phyloP scores from a whole-genome alignment of 2,797 vertebrate species.

The Propithecus perrieri region DNA sequence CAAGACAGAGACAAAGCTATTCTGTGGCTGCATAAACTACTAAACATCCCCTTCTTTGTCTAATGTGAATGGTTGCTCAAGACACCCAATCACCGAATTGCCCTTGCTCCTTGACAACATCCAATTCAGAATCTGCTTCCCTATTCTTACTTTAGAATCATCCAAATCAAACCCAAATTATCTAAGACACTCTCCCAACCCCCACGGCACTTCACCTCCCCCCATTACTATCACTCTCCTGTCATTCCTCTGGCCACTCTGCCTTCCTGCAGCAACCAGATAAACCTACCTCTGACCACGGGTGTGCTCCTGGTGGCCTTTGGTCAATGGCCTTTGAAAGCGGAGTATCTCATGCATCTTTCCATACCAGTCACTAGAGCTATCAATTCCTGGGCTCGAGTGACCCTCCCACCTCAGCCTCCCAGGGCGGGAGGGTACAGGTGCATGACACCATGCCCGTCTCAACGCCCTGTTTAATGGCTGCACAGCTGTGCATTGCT shows the following conservation, averaged over 20 bases:
- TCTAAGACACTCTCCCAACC: not conserved
- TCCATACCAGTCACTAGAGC: not conserved
- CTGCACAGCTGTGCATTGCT: fast-evolving
- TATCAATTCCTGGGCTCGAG: not conserved
- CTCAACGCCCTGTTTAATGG: not conserved
- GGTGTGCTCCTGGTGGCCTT: not conserved
- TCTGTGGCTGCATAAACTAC: not conserved
- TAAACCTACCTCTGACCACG: fast-evolving
- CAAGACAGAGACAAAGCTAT: not conserved
- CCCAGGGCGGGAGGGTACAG: not conserved
- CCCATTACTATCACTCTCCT: not conserved
- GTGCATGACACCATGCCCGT: not conserved
- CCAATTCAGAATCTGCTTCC: not conserved
- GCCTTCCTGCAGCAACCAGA: too few relatives aligned
- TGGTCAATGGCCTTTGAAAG: not conserved
- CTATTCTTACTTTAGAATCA: not conserved
- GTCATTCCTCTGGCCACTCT: not conserved
- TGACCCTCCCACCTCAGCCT: not conserved
- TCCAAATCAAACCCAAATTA: not conserved
- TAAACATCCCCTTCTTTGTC: not conserved
- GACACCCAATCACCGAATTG: fast-evolving
- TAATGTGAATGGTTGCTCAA: too few relatives aligned
- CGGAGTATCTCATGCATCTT: not conserved
- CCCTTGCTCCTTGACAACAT: not conserved
- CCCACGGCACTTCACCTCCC: fast-evolving